Conservation (phyloP, 2,888 invertebrate genomes). For the Heliothis peltigera region DNA sequence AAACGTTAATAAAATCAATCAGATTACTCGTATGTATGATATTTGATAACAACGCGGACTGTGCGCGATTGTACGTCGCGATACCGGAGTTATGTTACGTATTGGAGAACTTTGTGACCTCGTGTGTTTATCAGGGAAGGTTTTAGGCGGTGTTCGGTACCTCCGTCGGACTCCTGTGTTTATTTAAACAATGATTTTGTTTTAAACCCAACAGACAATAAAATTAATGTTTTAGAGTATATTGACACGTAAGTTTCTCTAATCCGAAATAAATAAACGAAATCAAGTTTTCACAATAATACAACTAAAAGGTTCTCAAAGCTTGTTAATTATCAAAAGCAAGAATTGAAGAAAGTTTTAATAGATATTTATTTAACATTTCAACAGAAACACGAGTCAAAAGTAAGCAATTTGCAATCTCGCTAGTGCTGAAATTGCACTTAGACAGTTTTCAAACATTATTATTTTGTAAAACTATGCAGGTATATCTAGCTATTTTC, state of each 20-base stretch:
- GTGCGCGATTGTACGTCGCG: conserved; percentile 24
- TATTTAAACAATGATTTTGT: neutral
- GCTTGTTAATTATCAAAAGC: conserved; percentile 29
- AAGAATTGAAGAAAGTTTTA: conserved; percentile 48
- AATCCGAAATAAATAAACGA: too few species aligned
- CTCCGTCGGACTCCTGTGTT: neutral
- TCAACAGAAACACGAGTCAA: conserved; percentile 30
- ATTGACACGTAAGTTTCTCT: too few species aligned
- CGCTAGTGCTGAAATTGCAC: conserved; percentile 30
- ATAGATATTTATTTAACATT: conserved; percentile 38
- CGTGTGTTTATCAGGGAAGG: conserved; percentile 1
- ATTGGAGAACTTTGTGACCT: conserved; percentile 15
- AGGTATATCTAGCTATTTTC: neutral
- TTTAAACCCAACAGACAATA: too few species aligned
- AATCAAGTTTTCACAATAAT: too few species aligned
- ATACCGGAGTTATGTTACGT: conserved; percentile 23
- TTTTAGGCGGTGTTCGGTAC: neutral
- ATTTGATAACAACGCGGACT: conserved; percentile 47
- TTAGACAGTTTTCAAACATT: conserved; percentile 13
- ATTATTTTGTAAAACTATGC: too few species aligned
- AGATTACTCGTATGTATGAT: conserved; percentile 38
- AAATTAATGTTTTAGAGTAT: too few species aligned
- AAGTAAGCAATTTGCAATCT: conserved; percentile 35
- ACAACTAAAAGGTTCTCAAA: conserved; percentile 14
- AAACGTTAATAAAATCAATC: conserved; percentile 50